Percentiles rank a stretch among this genome's conserved stretches.
phyloP scores from a whole-genome alignment of 2,797 vertebrate genomes.

The Limnodromus scolopaceus region DNA sequence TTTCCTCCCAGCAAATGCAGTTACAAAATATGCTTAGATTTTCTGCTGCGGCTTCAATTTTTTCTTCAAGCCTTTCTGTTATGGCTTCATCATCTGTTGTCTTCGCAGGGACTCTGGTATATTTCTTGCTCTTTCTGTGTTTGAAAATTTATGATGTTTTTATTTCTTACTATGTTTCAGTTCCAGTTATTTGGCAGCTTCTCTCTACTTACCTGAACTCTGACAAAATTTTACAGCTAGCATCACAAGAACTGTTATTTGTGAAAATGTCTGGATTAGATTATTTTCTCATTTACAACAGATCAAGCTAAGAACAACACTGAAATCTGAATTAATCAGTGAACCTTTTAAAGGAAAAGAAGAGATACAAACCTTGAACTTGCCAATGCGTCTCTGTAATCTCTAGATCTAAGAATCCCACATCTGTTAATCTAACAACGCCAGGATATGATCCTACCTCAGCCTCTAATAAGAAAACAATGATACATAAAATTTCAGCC shows the following conservation, averaged over 20 bases:
- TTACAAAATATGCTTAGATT: not conserved
- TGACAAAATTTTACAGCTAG: not conserved
- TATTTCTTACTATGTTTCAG: not conserved
- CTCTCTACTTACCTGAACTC: not conserved
- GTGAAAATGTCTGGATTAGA: not conserved
- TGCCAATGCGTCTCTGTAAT: not conserved
- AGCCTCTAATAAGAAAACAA: not conserved
- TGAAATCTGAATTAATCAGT: not conserved
- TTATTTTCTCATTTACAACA: not conserved
- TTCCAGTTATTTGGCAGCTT: not conserved
- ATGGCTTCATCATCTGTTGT: not conserved
- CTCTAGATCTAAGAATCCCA: not conserved
- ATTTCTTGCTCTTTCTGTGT: not conserved
- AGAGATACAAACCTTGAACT: not conserved
- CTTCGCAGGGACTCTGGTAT: not conserved
- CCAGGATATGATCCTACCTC: not conserved
- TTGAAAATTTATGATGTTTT: not conserved
- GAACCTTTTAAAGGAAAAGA: not conserved
- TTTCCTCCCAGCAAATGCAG: not conserved
- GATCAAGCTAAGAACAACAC: not conserved
- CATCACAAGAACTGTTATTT: not conserved
- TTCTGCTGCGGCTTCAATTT: not conserved
- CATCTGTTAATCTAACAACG: not conserved
- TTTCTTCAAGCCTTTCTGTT: not conserved
- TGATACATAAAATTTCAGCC: not conserved